Conservation (phyloP, 2,888 invertebrate genomes). For the Polietes domitor region DNA sequence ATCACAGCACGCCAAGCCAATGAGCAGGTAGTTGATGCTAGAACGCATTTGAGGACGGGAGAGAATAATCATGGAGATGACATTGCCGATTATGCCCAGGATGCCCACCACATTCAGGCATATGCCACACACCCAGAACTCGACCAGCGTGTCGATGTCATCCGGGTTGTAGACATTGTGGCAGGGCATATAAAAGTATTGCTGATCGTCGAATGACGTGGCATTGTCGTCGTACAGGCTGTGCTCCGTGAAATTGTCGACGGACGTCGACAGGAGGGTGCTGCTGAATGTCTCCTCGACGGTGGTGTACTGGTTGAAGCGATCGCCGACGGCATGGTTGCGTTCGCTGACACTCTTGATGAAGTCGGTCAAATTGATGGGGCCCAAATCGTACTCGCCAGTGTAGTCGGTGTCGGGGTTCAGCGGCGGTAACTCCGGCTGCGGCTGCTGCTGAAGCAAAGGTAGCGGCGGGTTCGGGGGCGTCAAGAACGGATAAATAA, state of each 20-base stretch:
- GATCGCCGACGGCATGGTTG: constrained; percentile 22
- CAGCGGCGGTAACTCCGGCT: constrained; percentile 54
- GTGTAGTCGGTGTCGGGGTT: constrained; percentile 48
- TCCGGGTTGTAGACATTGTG: constrained; percentile 74
- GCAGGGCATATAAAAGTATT: constrained; percentile 69
- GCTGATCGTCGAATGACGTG: constrained; percentile 21
- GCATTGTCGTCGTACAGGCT: constrained; percentile 11
- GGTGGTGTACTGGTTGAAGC: constrained; percentile 33
- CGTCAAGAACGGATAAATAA: constrained; percentile 45
- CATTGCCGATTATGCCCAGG: constrained; percentile 93
- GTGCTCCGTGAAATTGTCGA: constrained; percentile 3
- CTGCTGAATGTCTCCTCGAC: constrained; percentile 14
- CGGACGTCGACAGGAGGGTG: neutral
- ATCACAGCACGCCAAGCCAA: constrained; percentile 96
- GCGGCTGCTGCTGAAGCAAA: constrained; percentile 57
- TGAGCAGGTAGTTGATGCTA: constrained; percentile 96
- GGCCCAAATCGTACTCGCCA: constrained; percentile 63
- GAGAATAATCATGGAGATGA: constrained; percentile 94
- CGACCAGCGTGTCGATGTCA: constrained; percentile 82
- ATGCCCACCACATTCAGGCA: constrained; percentile 90
- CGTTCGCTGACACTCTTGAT: constrained; percentile 72
- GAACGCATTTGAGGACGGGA: constrained; percentile 97
- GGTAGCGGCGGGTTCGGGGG: constrained; percentile 34
- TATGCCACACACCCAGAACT: constrained; percentile 92
- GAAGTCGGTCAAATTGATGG: constrained; percentile 72